These are phyloP conservation scores for Eulemur albifrons DNA, from an alignment of 2,797 vertebrate species.

Conservation along the genomic window DNA sequence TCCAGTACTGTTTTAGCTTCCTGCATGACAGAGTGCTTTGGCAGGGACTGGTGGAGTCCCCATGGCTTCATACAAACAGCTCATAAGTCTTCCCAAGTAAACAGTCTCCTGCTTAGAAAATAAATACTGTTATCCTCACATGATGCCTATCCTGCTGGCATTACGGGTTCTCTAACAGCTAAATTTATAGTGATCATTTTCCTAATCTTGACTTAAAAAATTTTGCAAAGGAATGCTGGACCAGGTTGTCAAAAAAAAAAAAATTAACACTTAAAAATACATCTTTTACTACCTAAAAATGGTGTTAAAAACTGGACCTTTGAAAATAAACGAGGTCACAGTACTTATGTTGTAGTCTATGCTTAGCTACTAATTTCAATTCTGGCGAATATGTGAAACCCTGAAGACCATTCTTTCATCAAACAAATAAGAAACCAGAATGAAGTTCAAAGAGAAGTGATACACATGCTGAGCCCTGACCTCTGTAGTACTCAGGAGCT, in stretches of 20 bases:
- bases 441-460: not conserved
- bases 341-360: not conserved
- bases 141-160: not conserved
- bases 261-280: not conserved
- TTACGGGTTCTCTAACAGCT: not conserved
- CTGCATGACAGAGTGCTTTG: not conserved
- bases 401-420: not conserved
- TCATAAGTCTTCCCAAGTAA: not conserved
- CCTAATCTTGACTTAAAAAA: constrained; percentile 11
- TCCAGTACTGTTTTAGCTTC: not conserved
- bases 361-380: not conserved
- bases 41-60: not conserved
- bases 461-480: not conserved
- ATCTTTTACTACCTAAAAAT: constrained; percentile 17
- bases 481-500: not conserved
- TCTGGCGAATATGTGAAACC: not conserved
- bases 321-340: not conserved
- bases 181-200: not conserved
- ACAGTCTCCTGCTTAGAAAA: not conserved
- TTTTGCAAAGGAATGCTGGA: not conserved
- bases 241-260: not conserved
- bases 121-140: not conserved
- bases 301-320: not conserved
- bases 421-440: constrained; percentile 15
- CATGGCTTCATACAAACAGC: not conserved